These are phyloP conservation scores for Patella pellucida DNA, from an alignment of 2,888 invertebrate genomes.

Conservation along the genomic window DNA sequence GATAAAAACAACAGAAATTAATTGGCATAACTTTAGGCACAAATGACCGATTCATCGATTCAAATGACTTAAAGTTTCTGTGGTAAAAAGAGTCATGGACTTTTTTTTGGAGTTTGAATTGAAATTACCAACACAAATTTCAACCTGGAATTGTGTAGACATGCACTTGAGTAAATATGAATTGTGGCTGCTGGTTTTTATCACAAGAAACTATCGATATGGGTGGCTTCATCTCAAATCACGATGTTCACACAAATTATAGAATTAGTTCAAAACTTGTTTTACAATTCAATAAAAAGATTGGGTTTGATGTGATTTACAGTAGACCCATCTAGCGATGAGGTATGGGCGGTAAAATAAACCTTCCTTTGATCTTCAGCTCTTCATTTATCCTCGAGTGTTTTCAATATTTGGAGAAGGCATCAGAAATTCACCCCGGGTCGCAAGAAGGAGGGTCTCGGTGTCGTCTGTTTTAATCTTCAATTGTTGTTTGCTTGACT, in stretches of 20 bases:
- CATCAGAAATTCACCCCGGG: constrained; percentile 4
- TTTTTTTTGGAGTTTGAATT: no score
- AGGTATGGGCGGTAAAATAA: background rate
- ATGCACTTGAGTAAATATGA: no score
- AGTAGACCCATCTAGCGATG: background rate
- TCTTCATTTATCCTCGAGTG: background rate
- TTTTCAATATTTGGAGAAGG: constrained; percentile 5
- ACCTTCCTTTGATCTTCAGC: background rate
- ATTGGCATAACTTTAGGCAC: no score
- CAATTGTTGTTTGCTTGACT: constrained; percentile 1
- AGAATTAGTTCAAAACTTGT: background rate
- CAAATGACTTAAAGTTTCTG: no score
- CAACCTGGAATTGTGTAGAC: no score
- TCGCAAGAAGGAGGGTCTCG: background rate
- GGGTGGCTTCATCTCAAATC: background rate
- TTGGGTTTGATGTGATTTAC: background rate
- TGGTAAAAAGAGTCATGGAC: no score
- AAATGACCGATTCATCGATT: no score
- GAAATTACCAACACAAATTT: no score
- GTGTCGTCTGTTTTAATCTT: constrained; percentile 9
- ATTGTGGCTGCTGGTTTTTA: no score
- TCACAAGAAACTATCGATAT: background rate
- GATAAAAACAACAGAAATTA: no score
- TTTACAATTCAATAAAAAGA: constrained; percentile 3
- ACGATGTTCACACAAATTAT: constrained; percentile 2